Percentiles rank a stretch among this genome's conserved stretches.
phyloP scores from a whole-genome alignment of 2,113 vertebrate species.

The Machaerirhynchus nigripectus region DNA sequence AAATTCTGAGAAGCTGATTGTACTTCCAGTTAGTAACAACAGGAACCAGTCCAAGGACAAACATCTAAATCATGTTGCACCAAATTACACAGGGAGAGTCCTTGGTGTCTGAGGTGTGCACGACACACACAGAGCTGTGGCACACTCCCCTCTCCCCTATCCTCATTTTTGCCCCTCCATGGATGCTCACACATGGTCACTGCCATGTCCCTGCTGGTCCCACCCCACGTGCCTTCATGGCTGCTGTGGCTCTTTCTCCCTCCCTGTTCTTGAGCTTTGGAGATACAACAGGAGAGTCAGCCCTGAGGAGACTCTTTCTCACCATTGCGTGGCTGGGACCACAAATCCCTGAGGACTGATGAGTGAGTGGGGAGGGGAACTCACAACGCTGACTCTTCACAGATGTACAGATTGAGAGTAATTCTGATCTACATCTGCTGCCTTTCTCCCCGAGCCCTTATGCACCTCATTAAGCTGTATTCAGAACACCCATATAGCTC shows the following conservation, averaged over 20 bases:
- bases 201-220: background rate
- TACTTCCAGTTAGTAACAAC: background rate
- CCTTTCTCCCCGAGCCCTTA: background rate
- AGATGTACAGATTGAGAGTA: background rate
- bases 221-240: rapidly evolving
- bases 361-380: background rate
- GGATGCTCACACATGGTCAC: background rate
- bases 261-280: background rate
- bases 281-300: background rate
- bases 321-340: rapidly evolving
- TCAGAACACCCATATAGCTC: background rate
- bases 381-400: background rate
- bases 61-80: background rate
- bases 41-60: conserved; percentile 20
- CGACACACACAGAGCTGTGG: background rate
- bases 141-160: background rate
- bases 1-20: background rate
- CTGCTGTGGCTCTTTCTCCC: background rate
- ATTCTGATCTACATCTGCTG: background rate
- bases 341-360: rapidly evolving
- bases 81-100: background rate
- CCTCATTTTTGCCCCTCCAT: background rate
- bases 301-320: background rate
- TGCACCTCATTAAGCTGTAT: background rate
- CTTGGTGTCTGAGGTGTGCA: background rate